Evolutionary conservation across 2,888 invertebrate species (phyloP).

Genomic region (Malthinus flaveolus): DNA sequence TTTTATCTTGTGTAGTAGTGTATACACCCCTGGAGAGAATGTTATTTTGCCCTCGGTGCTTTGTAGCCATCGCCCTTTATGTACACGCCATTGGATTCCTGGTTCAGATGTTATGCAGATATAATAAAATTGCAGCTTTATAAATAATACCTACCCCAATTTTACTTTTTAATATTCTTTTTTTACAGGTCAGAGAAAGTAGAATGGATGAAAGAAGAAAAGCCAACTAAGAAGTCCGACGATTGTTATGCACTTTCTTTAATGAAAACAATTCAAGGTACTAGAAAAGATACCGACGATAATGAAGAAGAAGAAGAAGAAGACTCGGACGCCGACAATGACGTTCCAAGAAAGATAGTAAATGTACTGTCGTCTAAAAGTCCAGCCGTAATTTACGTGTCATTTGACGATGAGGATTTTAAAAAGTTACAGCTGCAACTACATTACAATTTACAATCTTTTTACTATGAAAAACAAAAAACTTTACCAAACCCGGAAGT

Average conservation of each 20-base stretch:
- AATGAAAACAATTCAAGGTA: slow-evolving; percentile 29
- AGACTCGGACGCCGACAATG: slow-evolving; percentile 26
- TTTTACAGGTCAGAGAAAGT: slow-evolving; percentile 48
- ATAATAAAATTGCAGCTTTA: no score
- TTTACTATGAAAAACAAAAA: slow-evolving; percentile 42
- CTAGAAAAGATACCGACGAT: slow-evolving; percentile 25
- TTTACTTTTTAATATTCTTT: slow-evolving; percentile 7
- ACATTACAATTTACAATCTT: slow-evolving; percentile 60
- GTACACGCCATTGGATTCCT: no score
- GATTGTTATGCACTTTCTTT: slow-evolving; percentile 24
- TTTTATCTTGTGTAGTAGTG: not conserved
- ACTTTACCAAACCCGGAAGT: slow-evolving; percentile 55
- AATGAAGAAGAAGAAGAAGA: slow-evolving; percentile 31
- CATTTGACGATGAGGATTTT: slow-evolving; percentile 9
- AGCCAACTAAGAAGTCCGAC: slow-evolving; percentile 29
- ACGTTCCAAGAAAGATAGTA: slow-evolving; percentile 34
- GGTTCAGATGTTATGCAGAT: no score
- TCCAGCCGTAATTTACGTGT: slow-evolving; percentile 44
- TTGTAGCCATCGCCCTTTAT: no score
- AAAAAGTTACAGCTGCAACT: slow-evolving; percentile 42
- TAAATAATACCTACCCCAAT: no score
- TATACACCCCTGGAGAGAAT: no score
- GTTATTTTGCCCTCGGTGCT: no score
- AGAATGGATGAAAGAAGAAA: slow-evolving; percentile 51
- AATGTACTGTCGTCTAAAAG: slow-evolving; percentile 41